A percentile compares a stretch with the other conserved stretches of the same genome.
Evolutionary conservation across 2,797 vertebrate genomes (phyloP).

Genomic region (Gallinago stenura): DNA sequence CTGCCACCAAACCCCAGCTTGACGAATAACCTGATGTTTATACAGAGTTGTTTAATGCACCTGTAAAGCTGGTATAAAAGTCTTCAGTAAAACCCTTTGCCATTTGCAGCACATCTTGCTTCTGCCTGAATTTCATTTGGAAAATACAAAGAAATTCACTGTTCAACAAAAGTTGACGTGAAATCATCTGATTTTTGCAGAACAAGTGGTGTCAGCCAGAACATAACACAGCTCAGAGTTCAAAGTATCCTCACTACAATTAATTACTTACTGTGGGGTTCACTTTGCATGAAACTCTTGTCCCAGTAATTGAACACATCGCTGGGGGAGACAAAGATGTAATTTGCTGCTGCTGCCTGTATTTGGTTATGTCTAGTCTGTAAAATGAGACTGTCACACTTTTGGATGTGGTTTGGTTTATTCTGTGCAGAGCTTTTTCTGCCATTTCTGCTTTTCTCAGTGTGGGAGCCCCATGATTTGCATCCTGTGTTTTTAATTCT

Average conservation of each 20-base stretch:
- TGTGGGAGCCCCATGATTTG: neutral
- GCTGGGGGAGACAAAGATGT: conserved; percentile 24
- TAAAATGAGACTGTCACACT: neutral
- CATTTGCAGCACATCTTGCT: neutral
- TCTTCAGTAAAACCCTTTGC: neutral
- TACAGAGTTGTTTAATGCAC: neutral
- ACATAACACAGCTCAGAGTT: conserved; percentile 36
- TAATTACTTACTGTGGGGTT: conserved; percentile 74
- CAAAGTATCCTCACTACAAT: conserved; percentile 68
- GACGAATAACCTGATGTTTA: neutral
- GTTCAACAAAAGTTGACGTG: conserved; percentile 49
- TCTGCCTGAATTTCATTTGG: neutral
- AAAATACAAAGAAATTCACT: conserved; percentile 47
- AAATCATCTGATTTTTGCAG: conserved; percentile 60
- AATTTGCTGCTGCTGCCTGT: conserved; percentile 32
- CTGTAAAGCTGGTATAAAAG: neutral
- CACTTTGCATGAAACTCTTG: conserved; percentile 66
- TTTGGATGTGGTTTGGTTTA: neutral
- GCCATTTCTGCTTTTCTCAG: neutral
- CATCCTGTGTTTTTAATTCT: neutral
- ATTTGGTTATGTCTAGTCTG: neutral
- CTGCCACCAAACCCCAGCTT: neutral
- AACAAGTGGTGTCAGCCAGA: conserved; percentile 60
- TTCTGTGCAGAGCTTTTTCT: neutral
- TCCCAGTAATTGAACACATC: conserved; percentile 68